Conservation (phyloP, 2,888 invertebrate species). For the Timandra comae region DNA sequence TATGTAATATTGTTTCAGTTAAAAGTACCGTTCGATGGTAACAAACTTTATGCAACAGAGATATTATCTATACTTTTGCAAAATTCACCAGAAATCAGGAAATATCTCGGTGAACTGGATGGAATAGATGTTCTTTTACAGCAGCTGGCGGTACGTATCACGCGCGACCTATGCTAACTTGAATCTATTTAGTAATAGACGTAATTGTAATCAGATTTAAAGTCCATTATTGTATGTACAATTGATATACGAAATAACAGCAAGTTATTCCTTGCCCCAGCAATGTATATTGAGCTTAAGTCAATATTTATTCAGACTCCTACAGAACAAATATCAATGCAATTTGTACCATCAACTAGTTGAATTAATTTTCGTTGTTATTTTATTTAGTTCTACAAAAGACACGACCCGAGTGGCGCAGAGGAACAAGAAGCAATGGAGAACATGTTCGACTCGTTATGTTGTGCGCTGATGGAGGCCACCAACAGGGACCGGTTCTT, state of each 20-base stretch:
- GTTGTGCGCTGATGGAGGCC: conserved; percentile 92
- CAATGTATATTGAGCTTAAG: too few relatives aligned
- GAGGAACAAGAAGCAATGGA: conserved; percentile 99
- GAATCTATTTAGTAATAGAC: too few relatives aligned
- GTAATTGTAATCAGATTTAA: too few relatives aligned
- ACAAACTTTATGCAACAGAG: conserved; percentile 97
- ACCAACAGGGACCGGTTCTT: conserved; percentile 94
- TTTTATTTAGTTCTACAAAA: conserved; percentile 91
- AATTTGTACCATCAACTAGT: too few relatives aligned
- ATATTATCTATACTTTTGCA: conserved; percentile 96
- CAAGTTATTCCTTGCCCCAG: too few relatives aligned
- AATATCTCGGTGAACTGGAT: conserved; percentile 91
- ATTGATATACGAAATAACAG: too few relatives aligned
- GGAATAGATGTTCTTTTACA: conserved; percentile 97
- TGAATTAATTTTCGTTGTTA: background rate
- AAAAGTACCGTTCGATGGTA: conserved; percentile 94
- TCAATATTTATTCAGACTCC: too few relatives aligned
- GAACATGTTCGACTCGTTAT: conserved; percentile 96
- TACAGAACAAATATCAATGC: too few relatives aligned
- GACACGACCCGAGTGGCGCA: conserved; percentile 92
- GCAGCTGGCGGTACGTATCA: conserved; percentile 90
- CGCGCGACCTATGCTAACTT: too few relatives aligned
- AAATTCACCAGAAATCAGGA: conserved; percentile 88
- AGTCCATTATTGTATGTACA: too few relatives aligned
- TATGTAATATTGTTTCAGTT: too few relatives aligned